phyloP scores from a whole-genome alignment of 2,888 invertebrate species.

The Phymatocera aterrima region DNA sequence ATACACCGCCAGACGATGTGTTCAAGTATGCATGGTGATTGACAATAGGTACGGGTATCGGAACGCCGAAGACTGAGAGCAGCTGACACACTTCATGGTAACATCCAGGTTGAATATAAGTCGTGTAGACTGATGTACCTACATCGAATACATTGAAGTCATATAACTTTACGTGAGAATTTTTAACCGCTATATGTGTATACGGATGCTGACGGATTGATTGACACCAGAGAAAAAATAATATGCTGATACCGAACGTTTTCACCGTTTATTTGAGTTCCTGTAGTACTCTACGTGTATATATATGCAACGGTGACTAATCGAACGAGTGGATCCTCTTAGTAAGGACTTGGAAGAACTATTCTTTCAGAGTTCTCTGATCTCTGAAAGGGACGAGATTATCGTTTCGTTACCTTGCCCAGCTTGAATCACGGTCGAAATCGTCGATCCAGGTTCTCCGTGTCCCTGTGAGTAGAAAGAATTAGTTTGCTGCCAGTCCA shows the following conservation, averaged over 20 bases:
- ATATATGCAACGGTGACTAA: slow-evolving; percentile 18
- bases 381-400: slow-evolving; percentile 22
- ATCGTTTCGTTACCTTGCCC: slow-evolving; percentile 18
- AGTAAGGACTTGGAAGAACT: neutral
- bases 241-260: slow-evolving; percentile 17
- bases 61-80: slow-evolving; percentile 7
- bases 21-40: slow-evolving; percentile 7
- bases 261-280: neutral
- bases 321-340: slow-evolving; percentile 1
- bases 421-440: slow-evolving; percentile 4
- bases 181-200: neutral
- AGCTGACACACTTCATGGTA: slow-evolving; percentile 9
- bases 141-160: slow-evolving; percentile 11
- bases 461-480: neutral
- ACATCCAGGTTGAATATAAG: neutral
- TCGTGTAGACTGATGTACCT: neutral
- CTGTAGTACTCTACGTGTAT: too few species aligned
- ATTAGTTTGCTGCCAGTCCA: slow-evolving; percentile 14
- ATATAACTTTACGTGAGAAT: neutral
- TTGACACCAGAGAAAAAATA: slow-evolving; percentile 15
- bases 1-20: neutral
- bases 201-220: slow-evolving; percentile 1
- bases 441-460: neutral
- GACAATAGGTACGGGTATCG: slow-evolving; percentile 23
- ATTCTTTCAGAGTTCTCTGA: slow-evolving; percentile 15